A percentile compares a stretch with the other conserved stretches of the same genome.
phyloP scores from a whole-genome alignment of 1,140 invertebrate species.

The Sminthurinus signatus region DNA sequence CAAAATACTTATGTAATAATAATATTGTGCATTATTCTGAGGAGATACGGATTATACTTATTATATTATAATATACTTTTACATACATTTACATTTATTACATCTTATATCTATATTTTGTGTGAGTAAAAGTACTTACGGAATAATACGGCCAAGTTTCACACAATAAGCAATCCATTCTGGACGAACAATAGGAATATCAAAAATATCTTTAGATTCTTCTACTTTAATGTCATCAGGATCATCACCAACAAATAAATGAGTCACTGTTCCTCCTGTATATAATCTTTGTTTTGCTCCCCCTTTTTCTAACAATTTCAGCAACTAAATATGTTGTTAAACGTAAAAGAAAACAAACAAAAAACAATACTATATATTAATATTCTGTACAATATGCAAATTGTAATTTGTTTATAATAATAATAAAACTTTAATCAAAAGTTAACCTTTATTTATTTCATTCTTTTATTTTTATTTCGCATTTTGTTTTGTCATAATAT shows the following conservation, averaged over 20 bases:
- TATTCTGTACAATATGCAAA: neutral
- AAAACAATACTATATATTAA: neutral
- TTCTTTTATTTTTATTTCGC: too few species aligned
- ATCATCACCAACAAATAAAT: conserved; percentile 75
- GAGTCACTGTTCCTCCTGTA: conserved; percentile 79
- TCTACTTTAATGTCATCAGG: conserved; percentile 68
- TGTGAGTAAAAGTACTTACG: conserved; percentile 49
- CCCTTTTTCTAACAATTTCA: conserved; percentile 53
- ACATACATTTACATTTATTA: neutral
- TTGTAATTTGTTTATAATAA: neutral
- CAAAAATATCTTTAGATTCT: conserved; percentile 83
- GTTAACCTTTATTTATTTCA: too few species aligned
- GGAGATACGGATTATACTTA: too few species aligned
- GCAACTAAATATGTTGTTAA: conserved; percentile 18
- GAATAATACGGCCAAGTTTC: conserved; percentile 58
- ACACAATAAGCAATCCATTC: conserved; percentile 73
- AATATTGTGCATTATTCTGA: too few species aligned
- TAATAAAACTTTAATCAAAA: too few species aligned
- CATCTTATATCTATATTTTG: neutral
- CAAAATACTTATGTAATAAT: conserved; percentile 2
- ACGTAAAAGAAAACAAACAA: too few species aligned
- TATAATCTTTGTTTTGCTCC: conserved; percentile 77
- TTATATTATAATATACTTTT: neutral
- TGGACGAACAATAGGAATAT: conserved; percentile 70
- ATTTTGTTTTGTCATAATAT: too few species aligned